These are phyloP conservation scores for Paralvinella palmiformis DNA, from an alignment of 1,140 invertebrate genomes.

Conservation along the genomic window DNA sequence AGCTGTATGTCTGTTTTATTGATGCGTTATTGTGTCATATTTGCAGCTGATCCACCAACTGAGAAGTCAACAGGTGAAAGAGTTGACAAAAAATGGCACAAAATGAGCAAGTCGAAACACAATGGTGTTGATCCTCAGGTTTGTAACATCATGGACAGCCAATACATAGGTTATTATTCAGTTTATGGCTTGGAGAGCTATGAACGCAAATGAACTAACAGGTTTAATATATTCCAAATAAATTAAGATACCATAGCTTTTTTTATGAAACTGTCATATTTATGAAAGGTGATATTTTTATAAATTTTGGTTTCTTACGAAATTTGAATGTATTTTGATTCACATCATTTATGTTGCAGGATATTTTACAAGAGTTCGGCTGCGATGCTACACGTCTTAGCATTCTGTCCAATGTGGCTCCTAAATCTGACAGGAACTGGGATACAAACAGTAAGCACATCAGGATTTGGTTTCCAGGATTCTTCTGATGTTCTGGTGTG, in stretches of 20 bases:
- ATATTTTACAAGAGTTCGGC: conserved; percentile 74
- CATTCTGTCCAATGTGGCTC: conserved; percentile 78
- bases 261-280: no score
- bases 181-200: no score
- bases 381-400: conserved; percentile 80
- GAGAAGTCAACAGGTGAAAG: conserved; percentile 61
- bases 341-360: no score
- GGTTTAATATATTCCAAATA: no score
- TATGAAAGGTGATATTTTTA: no score
- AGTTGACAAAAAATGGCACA: conserved; percentile 80
- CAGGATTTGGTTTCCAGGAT: no score
- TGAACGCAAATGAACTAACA: no score
- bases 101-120: conserved; percentile 98
- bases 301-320: no score
- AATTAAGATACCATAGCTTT: no score
- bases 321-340: no score
- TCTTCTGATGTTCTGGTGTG: no score
- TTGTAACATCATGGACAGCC: conserved; percentile 3
- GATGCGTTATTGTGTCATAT: conserved; percentile 38
- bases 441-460: conserved; percentile 66
- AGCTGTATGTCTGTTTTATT: no score
- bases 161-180: not conserved
- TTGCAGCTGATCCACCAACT: conserved; percentile 32
- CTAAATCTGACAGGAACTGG: conserved; percentile 79
- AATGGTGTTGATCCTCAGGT: conserved; percentile 91